These are phyloP conservation scores for Pantelozetes paolii DNA, from an alignment of 2,888 invertebrate species.

Conservation along the genomic window DNA sequence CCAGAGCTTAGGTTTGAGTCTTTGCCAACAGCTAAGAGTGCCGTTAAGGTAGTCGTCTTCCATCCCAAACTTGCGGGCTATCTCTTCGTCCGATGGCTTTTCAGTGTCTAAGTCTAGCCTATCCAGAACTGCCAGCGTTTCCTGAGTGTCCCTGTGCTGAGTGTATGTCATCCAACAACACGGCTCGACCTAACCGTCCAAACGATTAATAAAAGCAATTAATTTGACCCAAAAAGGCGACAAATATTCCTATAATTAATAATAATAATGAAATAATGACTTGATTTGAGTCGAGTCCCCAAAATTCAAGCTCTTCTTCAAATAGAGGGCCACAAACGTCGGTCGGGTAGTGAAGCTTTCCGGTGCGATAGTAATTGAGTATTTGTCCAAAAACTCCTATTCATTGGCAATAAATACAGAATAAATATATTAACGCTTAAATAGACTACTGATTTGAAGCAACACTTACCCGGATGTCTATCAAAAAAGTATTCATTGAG, in stretches of 20 bases:
- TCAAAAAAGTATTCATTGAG: slow-evolving; percentile 85
- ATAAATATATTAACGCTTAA: neutral
- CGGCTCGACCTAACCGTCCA: slow-evolving; percentile 53
- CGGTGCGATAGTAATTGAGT: slow-evolving; percentile 71
- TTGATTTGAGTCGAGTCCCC: slow-evolving; percentile 58
- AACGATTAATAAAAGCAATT: neutral
- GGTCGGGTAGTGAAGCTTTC: slow-evolving; percentile 58
- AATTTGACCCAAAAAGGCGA: neutral
- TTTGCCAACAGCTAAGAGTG: slow-evolving; percentile 56
- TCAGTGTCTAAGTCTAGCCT: slow-evolving; percentile 59
- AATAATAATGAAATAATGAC: slow-evolving; percentile 31
- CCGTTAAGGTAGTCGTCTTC: slow-evolving; percentile 56
- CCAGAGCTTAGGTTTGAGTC: slow-evolving; percentile 57
- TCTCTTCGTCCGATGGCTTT: slow-evolving; percentile 58
- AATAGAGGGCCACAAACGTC: slow-evolving; percentile 59
- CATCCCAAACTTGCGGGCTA: slow-evolving; percentile 57
- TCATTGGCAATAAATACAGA: neutral
- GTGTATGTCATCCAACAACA: slow-evolving; percentile 61
- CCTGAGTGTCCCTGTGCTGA: slow-evolving; percentile 60
- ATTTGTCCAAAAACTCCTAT: slow-evolving; percentile 73
- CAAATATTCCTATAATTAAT: neutral
- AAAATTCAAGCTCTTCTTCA: slow-evolving; percentile 58
- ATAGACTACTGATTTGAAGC: too few species aligned
- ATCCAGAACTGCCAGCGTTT: slow-evolving; percentile 57
- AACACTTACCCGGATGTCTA: slow-evolving; percentile 66